Base-by-base conservation (phyloP, 2,113 vertebrate species). In the Cebidichthys violaceus region DNA sequence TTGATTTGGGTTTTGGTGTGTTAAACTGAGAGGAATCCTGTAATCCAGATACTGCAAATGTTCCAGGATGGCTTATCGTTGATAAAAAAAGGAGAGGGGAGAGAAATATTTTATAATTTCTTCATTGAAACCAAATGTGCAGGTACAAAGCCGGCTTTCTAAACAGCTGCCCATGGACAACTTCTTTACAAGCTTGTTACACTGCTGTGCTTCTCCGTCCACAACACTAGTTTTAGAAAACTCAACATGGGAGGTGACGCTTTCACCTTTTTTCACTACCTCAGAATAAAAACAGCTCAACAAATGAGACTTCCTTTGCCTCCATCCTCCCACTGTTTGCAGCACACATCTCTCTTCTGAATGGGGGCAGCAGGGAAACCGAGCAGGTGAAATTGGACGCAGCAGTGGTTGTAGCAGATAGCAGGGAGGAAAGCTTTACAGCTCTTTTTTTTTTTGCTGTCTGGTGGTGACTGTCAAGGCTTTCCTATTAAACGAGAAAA, bases 301-400 rank as follows among this genome's bases (percentile, higher is more conserved):
- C 73, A 76, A 72, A 67, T 60, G 18, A 9, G 24, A 41, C 35
- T 47, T 11, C 33, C 35, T 29, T 62, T 74, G 27, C 55, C 18
- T 54, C 37, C 20, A 39, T 64, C 62, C 60, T 67, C 78, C 52
- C 17, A 50, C 72, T 76, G 61, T 61, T 72, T 61, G 39, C 27
- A 29, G 68, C 57, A 50, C 57, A 75, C 50, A 43, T 18, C 65
- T 43, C 57, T 75, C 31, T 11, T 52, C 50, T 78, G 66, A 39
- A 52, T 39, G 39, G 54, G 47, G 47, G 27, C 62, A 73, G 61
- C 69, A 52, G 52, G 66, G 66, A 70, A 50, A 71, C 35, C 17
- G 47, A 47, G 39, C 33, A 33, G 66, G 52, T 59, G 64, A 70
- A 59, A 82, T 52, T 70, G 70, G 69, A 64, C 15, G 55, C 76